Evolutionary conservation across 2,113 vertebrate species (phyloP), one percentile per base, ranked within the genome.

Genomic region (Etheostoma spectabile): DNA sequence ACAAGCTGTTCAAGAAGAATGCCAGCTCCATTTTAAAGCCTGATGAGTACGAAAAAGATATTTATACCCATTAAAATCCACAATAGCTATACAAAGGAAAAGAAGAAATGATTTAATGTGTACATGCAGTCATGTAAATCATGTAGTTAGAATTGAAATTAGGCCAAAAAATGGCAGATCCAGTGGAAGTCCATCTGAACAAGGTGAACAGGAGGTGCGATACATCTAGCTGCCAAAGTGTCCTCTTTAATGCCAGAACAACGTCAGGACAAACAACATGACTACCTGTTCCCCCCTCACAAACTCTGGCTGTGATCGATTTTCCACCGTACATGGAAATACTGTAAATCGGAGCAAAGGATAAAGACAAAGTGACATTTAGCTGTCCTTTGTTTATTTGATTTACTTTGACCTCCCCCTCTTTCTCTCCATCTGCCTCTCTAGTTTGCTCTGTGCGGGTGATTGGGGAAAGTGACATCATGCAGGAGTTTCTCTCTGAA

Each of bases 401-500:
- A 66, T 79, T 77, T 22, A 18, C 45, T 57, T 56, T 79, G 16
- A 67, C 22, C 45, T n/a, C 8, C 12, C 5, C 13, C 53, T 46
- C 12, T 63, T 52, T 48, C 24, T 51, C 24, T 64, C 57, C 27
- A 18, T 63, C 30, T 62, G 0, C 84, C 24, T 88, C 51, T 56
- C 13, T 77, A 99, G 98, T 98, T 13, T 99, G 98, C 72, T 99
- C 98, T 6, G 97, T 99, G 66, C 95, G 97, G 10, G 96, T 98
- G 62, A 97, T 99, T 2, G 98, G 98, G 4, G 98, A 99, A 93
- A 98, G 98, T 19, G 98, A 99, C 92, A 96, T 99, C 94, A 97
- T 99, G 97, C 98, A 99, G 86, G 98, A 99, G 72, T 99, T 99
- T 93, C 94, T 99, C 8, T 99, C 98, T 0, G 98, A 99, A 89